A percentile compares a stretch with the other conserved stretches of the same genome.
Evolutionary conservation across 2,113 vertebrate genomes (phyloP).

Genomic region (Tonatia bakeri): DNA sequence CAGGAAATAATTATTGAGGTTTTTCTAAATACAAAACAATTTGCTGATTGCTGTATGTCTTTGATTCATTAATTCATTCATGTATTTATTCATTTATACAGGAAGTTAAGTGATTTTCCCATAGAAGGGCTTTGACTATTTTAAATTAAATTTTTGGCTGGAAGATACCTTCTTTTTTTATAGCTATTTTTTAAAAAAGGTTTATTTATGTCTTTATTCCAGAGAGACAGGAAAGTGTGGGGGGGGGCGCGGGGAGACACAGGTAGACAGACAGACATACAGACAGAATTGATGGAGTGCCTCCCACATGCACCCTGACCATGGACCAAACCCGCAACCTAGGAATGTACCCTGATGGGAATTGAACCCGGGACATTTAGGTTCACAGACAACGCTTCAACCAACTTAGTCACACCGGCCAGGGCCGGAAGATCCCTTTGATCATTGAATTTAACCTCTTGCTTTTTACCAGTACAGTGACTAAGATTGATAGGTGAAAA

Average conservation of each 20-base stretch:
- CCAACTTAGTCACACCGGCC: no score
- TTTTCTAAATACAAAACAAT: not conserved
- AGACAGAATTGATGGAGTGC: no score
- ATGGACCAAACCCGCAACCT: no score
- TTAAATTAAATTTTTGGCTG: constrained; percentile 18
- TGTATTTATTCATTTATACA: not conserved
- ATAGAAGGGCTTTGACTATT: not conserved
- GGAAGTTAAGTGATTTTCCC: not conserved
- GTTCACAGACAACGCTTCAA: no score
- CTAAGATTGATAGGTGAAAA: not conserved
- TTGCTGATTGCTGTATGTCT: not conserved
- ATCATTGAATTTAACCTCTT: not conserved
- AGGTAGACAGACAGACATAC: no score
- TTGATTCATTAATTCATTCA: not conserved
- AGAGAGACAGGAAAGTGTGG: no score
- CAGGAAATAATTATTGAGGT: not conserved
- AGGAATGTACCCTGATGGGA: no score
- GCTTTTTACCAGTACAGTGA: constrained; percentile 11
- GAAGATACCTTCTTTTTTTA: not conserved
- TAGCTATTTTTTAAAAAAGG: no score
- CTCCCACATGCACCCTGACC: no score
- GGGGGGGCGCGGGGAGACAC: no score
- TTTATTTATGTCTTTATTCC: no score
- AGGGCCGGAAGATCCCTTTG: not conserved
- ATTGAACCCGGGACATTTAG: no score